phyloP scores from a whole-genome alignment of 2,113 vertebrate genomes.

The Dendrocopos noguchii region DNA sequence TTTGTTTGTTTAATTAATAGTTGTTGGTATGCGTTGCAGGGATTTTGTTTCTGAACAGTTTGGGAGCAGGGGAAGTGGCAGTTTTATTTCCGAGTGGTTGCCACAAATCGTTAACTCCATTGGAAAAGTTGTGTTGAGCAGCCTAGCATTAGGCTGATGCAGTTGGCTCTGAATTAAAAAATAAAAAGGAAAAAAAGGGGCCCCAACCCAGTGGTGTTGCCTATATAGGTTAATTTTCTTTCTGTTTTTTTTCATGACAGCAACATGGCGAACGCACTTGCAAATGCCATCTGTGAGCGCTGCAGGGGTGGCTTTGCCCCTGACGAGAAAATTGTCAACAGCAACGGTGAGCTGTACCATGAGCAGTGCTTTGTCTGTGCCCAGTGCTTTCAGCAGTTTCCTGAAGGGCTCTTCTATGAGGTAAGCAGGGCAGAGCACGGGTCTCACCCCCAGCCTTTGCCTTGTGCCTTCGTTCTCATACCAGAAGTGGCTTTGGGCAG shows the following conservation, averaged over 20 bases:
- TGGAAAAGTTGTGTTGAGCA: background rate
- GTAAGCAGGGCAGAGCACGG: constrained; percentile 60
- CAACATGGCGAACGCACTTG: constrained; percentile 97
- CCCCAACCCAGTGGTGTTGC: background rate
- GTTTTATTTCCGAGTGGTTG: background rate
- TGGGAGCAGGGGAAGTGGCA: background rate
- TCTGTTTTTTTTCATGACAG: constrained; percentile 69
- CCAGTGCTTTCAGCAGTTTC: constrained; percentile 98
- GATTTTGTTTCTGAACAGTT: background rate
- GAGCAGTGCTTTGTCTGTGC: constrained; percentile 97
- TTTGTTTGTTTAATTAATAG: background rate
- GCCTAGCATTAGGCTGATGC: background rate
- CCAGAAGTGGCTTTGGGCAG: background rate
- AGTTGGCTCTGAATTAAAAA: background rate
- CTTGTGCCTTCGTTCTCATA: background rate
- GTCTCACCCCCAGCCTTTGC: background rate
- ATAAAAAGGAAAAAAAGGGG: background rate
- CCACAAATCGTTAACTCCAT: background rate
- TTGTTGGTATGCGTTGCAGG: accelerated
- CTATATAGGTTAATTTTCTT: background rate
- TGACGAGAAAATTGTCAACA: constrained; percentile 96
- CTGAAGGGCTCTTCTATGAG: constrained; percentile 97
- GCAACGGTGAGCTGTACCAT: constrained; percentile 95
- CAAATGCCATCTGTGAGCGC: constrained; percentile 94
- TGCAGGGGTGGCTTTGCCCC: constrained; percentile 92